Evolutionary conservation across 2,797 vertebrate genomes (phyloP).

Genomic region (Sebastes oblongus): DNA sequence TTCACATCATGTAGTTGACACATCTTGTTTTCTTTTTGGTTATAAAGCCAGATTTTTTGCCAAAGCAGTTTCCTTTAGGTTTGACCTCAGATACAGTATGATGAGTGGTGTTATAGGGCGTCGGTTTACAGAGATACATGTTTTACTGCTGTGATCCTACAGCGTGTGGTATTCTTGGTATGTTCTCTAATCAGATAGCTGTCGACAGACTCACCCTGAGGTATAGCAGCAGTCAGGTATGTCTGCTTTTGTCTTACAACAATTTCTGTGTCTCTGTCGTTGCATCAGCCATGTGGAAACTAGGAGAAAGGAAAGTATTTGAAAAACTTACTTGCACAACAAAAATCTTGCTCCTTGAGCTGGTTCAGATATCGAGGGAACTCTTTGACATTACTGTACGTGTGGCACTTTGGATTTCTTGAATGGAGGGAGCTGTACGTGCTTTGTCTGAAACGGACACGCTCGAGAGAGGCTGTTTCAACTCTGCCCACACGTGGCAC

Average conservation of each 20-base stretch:
- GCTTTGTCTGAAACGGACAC: not conserved
- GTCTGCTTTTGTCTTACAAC: slow-evolving; percentile 9
- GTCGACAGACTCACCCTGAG: slow-evolving; percentile 9
- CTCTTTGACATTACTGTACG: not conserved
- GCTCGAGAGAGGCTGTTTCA: slow-evolving; percentile 25
- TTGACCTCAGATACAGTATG: not conserved
- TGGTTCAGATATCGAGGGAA: slow-evolving; percentile 4
- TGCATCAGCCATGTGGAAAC: slow-evolving; percentile 18
- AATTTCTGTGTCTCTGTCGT: not conserved
- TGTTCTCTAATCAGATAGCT: slow-evolving; percentile 35
- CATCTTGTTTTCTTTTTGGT: not conserved
- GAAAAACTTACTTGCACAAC: not conserved
- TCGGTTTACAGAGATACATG: not conserved
- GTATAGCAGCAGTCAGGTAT: not conserved
- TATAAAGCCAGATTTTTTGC: not conserved
- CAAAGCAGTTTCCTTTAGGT: not conserved
- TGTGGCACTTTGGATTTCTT: not conserved
- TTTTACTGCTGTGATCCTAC: not conserved
- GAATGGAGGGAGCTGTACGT: slow-evolving; percentile 2
- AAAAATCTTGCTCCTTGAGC: not conserved
- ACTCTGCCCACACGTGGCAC: slow-evolving; percentile 54
- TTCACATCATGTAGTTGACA: not conserved
- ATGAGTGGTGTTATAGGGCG: not conserved
- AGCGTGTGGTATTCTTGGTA: slow-evolving; percentile 35
- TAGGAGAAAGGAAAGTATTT: slow-evolving; percentile 19